phyloP scores from a whole-genome alignment of 1,140 invertebrate species.

The Eupeodes corollae region DNA sequence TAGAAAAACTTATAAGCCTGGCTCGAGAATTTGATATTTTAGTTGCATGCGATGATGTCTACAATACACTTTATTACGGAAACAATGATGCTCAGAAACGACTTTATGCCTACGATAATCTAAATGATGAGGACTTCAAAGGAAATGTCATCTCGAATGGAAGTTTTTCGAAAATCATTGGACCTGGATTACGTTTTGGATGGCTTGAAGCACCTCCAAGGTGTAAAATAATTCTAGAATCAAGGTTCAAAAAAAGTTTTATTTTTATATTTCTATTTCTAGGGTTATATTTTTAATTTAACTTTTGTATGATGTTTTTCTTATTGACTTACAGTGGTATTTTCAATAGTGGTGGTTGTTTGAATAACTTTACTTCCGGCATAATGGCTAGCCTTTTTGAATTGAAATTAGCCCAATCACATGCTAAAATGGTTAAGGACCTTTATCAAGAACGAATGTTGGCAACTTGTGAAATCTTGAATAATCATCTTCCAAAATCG shows the following conservation, averaged over 20 bases:
- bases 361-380: conserved; percentile 50
- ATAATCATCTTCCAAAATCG: conserved; percentile 34
- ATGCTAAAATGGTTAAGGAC: conserved; percentile 37
- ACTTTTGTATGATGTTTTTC: neutral
- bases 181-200: conserved; percentile 50
- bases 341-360: conserved; percentile 45
- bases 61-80: conserved; percentile 51
- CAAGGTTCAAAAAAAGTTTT: conserved; percentile 30
- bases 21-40: conserved; percentile 46
- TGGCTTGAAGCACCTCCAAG: conserved; percentile 50
- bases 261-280: neutral
- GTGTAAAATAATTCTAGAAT: conserved; percentile 36
- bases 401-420: conserved; percentile 39
- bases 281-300: conserved; percentile 1
- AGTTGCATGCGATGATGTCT: conserved; percentile 54
- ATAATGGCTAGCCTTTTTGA: conserved; percentile 45
- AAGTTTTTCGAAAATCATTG: conserved; percentile 56
- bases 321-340: conserved; percentile 37
- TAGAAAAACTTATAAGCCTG: conserved; percentile 41
- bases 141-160: conserved; percentile 55
- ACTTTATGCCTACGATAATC: conserved; percentile 44
- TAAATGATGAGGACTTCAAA: conserved; percentile 33
- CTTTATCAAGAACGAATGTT: conserved; percentile 41
- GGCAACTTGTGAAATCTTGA: conserved; percentile 33
- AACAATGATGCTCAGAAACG: conserved; percentile 38